Conservation (phyloP, 1,140 invertebrate species). For the Camponotus pennsylvanicus region DNA sequence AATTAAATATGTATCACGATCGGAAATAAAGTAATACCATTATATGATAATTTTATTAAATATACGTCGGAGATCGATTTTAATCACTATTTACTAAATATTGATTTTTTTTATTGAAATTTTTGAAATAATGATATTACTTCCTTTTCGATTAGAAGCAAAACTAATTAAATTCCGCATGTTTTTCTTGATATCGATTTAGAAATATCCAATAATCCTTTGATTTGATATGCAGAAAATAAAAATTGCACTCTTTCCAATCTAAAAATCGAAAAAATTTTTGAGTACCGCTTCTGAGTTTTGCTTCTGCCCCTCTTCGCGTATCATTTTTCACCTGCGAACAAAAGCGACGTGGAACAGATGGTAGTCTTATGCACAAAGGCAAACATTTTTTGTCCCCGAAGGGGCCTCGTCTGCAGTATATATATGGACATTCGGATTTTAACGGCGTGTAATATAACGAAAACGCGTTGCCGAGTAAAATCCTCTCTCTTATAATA, state of each 20-base stretch:
- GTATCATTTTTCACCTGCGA: not conserved
- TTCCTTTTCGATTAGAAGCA: conserved; percentile 6
- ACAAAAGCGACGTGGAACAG: conserved; percentile 31
- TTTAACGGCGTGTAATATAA: conserved; percentile 51
- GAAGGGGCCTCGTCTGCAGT: conserved; percentile 29
- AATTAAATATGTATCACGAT: not conserved
- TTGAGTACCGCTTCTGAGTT: conserved; percentile 3
- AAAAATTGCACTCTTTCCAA: not conserved
- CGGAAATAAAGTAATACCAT: conserved; percentile 26
- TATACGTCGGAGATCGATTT: not conserved
- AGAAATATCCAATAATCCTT: conserved; percentile 4
- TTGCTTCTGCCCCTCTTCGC: not conserved
- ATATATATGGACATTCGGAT: conserved; percentile 40
- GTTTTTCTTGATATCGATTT: conserved; percentile 23
- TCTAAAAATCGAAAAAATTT: conserved; percentile 22
- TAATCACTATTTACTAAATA: not conserved
- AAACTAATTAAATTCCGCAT: not conserved
- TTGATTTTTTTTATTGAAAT: not conserved
- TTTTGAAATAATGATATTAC: not conserved
- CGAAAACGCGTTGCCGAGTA: conserved; percentile 30
- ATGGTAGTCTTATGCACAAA: conserved; percentile 32
- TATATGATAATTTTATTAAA: conserved; percentile 5
- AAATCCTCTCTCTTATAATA: conserved; percentile 67
- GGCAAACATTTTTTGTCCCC: not conserved
- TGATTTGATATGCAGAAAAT: conserved; percentile 11